Conservation (phyloP, 2,797 vertebrate genomes). For the Holocentrus rufus region DNA sequence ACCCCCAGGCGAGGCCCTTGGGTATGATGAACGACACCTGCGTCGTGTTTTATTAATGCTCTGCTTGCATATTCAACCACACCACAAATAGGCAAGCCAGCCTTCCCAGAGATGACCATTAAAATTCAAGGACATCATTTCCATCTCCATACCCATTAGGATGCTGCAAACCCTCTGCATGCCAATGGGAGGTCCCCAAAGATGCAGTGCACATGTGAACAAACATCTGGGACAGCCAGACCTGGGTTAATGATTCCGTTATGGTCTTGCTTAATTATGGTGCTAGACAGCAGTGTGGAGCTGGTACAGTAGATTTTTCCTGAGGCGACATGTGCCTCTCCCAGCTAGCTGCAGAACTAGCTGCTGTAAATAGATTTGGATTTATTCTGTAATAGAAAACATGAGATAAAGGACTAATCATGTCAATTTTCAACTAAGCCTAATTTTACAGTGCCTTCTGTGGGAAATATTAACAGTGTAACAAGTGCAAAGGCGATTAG, state of each 20-base stretch:
- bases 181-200: conserved; percentile 6
- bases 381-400: neutral
- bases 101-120: conserved; percentile 9
- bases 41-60: conserved; percentile 3
- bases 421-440: neutral
- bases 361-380: neutral
- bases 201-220: conserved; percentile 11
- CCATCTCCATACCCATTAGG: conserved; percentile 24
- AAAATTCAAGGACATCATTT: conserved; percentile 40
- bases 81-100: conserved; percentile 18
- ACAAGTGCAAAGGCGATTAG: too few relatives aligned
- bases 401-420: neutral
- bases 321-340: neutral
- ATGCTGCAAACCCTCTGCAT: conserved; percentile 1
- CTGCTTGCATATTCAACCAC: conserved; percentile 8
- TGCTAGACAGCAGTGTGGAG: conserved; percentile 2
- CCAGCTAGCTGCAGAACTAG: too few relatives aligned
- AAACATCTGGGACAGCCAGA: conserved; percentile 13
- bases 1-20: neutral
- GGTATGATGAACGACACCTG: conserved; percentile 8
- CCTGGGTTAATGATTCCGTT: conserved; percentile 12
- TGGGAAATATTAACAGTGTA: too few relatives aligned
- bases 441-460: neutral
- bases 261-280: conserved; percentile 19
- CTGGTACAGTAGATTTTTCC: neutral